Conservation (phyloP, 2,888 invertebrate species). For the Agonopterix heracliana region DNA sequence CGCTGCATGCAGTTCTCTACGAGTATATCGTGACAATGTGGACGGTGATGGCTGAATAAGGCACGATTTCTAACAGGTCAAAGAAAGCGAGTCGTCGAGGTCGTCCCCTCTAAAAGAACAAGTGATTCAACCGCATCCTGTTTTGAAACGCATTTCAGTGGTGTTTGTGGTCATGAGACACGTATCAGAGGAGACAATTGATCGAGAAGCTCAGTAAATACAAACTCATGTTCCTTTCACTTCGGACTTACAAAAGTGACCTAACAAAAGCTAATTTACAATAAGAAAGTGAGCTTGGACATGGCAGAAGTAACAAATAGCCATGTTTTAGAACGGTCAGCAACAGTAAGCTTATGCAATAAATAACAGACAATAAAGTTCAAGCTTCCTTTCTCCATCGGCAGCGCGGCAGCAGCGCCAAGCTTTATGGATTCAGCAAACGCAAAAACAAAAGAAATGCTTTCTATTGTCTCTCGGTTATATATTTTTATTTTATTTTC, state of each 20-base stretch:
- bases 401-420: not conserved
- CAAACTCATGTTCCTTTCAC: slow-evolving; percentile 37
- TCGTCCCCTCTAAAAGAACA: slow-evolving; percentile 32
- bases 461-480: no score
- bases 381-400: slow-evolving; percentile 9
- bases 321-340: slow-evolving; percentile 33
- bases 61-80: slow-evolving; percentile 55
- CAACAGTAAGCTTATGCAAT: slow-evolving; percentile 40
- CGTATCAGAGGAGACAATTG: slow-evolving; percentile 20
- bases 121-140: slow-evolving; percentile 40
- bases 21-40: slow-evolving; percentile 28
- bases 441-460: no score
- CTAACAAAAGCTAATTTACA: slow-evolving; percentile 44
- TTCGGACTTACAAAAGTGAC: slow-evolving; percentile 22
- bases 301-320: slow-evolving; percentile 31
- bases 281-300: slow-evolving; percentile 40
- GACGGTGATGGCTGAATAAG: slow-evolving; percentile 34
- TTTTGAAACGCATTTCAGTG: slow-evolving; percentile 18
- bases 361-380: slow-evolving; percentile 36
- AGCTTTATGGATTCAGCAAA: slow-evolving; percentile 1
- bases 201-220: slow-evolving; percentile 21
- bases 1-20: not conserved
- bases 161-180: slow-evolving; percentile 20
- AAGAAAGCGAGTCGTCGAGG: slow-evolving; percentile 51
- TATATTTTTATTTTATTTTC: no score